Evolutionary conservation across 2,888 invertebrate genomes (phyloP).

Genomic region (Busseola fusca): DNA sequence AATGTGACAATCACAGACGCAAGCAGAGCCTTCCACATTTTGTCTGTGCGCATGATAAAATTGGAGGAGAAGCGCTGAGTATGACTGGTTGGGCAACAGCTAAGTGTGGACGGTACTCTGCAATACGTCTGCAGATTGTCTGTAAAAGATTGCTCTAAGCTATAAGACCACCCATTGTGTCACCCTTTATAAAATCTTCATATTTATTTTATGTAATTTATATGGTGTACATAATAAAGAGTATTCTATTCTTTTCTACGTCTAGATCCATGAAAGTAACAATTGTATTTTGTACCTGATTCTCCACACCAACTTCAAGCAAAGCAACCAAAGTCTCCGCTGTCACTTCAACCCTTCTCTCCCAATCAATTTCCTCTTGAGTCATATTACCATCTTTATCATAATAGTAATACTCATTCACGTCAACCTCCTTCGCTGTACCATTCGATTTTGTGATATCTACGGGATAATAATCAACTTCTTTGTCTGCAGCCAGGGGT

Average conservation of each 20-base stretch:
- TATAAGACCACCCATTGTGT: no score
- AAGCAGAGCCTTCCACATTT: background rate
- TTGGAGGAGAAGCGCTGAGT: background rate
- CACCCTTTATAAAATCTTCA: no score
- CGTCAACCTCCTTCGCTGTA: conserved; percentile 78
- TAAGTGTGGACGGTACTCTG: background rate
- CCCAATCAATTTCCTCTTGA: conserved; percentile 84
- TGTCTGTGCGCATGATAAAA: no score
- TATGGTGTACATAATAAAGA: no score
- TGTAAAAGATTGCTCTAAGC: no score
- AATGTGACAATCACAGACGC: background rate
- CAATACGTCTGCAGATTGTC: no score
- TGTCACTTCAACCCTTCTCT: conserved; percentile 89
- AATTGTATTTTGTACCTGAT: conserved; percentile 76
- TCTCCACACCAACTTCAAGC: conserved; percentile 90
- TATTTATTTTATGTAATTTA: no score
- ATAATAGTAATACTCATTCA: conserved; percentile 86
- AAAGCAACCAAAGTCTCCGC: conserved; percentile 90
- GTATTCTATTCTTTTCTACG: no score
- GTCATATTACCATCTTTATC: conserved; percentile 87
- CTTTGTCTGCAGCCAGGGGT: conserved; percentile 89
- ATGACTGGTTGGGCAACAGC: background rate
- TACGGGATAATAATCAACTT: conserved; percentile 86
- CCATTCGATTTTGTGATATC: conserved; percentile 79
- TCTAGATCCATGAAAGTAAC: background rate